Evolutionary conservation across 2,888 invertebrate genomes (phyloP).

Genomic region (Andrena bucephala): DNA sequence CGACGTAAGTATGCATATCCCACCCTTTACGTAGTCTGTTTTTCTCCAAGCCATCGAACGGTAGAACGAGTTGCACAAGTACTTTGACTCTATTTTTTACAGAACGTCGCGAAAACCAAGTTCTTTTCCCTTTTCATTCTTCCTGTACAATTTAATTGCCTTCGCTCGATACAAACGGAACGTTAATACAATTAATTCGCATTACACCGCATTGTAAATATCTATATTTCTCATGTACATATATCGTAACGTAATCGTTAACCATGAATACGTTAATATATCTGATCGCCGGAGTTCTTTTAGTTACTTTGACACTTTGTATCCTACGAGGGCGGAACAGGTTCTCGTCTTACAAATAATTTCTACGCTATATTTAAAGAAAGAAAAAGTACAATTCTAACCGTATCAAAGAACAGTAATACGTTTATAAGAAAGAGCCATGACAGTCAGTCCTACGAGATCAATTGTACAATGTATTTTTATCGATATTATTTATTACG

Average conservation of each 20-base stretch:
- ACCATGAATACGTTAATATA: slow-evolving; percentile 28
- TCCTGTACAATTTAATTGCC: slow-evolving; percentile 25
- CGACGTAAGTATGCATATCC: slow-evolving; percentile 72
- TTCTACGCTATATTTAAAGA: slow-evolving; percentile 3
- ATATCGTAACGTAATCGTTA: slow-evolving; percentile 18
- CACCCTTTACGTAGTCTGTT: slow-evolving; percentile 49
- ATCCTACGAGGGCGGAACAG: background rate
- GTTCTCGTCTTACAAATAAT: slow-evolving; percentile 26
- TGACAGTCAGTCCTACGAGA: slow-evolving; percentile 50
- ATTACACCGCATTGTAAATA: slow-evolving; percentile 46
- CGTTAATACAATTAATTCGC: slow-evolving; percentile 22
- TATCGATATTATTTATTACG: slow-evolving; percentile 58
- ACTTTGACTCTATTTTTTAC: slow-evolving; percentile 51
- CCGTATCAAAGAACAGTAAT: slow-evolving; percentile 29
- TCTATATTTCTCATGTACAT: slow-evolving; percentile 25
- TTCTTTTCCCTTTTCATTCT: slow-evolving; percentile 1
- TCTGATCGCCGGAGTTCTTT: slow-evolving; percentile 2
- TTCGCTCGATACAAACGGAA: slow-evolving; percentile 22
- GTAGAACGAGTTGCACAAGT: slow-evolving; percentile 62
- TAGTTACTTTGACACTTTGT: slow-evolving; percentile 13
- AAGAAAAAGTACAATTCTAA: slow-evolving; percentile 31
- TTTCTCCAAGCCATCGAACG: slow-evolving; percentile 42
- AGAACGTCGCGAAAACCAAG: slow-evolving; percentile 13
- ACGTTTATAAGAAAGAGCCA: slow-evolving; percentile 45
- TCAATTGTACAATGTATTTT: slow-evolving; percentile 43